These are phyloP conservation scores for Euschistus heros DNA, from an alignment of 1,140 invertebrate genomes.

Conservation along the genomic window DNA sequence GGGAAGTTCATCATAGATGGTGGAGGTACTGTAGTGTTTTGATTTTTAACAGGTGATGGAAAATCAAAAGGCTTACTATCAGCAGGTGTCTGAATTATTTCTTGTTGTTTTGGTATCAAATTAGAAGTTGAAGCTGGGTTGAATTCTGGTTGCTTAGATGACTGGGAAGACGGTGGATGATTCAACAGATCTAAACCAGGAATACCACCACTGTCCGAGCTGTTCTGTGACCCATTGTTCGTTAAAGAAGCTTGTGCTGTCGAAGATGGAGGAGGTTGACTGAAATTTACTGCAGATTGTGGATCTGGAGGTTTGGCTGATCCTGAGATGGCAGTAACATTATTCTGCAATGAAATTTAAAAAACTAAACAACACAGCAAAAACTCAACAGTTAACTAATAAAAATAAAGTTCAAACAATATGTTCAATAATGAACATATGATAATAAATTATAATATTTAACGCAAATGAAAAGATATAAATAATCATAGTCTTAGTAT, in stretches of 20 bases:
- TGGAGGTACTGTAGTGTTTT: slow-evolving; percentile 3
- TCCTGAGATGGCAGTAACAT: not conserved
- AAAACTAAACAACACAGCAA: not conserved
- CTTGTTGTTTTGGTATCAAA: slow-evolving; percentile 9
- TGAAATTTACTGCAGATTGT: not conserved
- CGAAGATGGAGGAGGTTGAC: slow-evolving; percentile 1
- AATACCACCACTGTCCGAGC: slow-evolving; percentile 23
- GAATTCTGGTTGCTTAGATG: slow-evolving; percentile 2
- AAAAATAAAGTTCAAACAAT: no score
- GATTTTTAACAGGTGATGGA: slow-evolving; percentile 22
- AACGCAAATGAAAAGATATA: no score
- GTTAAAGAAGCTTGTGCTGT: not conserved
- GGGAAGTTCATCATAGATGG: slow-evolving; percentile 10
- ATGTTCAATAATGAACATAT: no score
- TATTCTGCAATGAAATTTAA: not conserved
- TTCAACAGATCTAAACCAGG: slow-evolving; percentile 31
- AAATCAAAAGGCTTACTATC: slow-evolving; percentile 33
- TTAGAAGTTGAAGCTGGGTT: slow-evolving; percentile 7
- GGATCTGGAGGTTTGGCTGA: not conserved
- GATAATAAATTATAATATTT: no score
- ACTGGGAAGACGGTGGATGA: not conserved
- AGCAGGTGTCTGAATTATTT: slow-evolving; percentile 30
- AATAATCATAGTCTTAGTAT: no score
- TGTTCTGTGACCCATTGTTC: not conserved
- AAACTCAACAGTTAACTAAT: no score